These are phyloP conservation scores for Clepsis dumicolana DNA, from an alignment of 2,888 invertebrate genomes.

Conservation along the genomic window DNA sequence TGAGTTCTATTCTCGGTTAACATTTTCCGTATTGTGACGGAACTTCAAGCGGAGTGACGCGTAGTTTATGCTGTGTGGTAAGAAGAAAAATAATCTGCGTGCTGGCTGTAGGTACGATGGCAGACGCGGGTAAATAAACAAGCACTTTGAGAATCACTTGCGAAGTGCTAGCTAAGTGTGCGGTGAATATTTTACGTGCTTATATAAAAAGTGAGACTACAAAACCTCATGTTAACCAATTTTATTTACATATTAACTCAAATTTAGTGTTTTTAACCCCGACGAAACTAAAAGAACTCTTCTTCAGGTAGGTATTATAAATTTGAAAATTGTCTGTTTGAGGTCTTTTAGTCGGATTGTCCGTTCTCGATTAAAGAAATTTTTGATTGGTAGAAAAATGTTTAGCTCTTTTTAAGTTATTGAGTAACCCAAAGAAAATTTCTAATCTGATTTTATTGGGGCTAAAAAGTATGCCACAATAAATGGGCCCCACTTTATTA, in stretches of 20 bases:
- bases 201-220: conserved; percentile 4
- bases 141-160: conserved; percentile 44
- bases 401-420: neutral
- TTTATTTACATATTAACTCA: neutral
- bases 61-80: conserved; percentile 62
- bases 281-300: neutral
- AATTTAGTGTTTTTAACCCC: neutral
- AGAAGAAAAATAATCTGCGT: conserved; percentile 64
- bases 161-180: conserved; percentile 10
- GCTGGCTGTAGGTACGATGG: conserved; percentile 59
- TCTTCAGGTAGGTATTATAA: too few species aligned
- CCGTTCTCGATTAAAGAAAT: neutral
- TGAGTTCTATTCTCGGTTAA: conserved; percentile 59
- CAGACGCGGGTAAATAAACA: conserved; percentile 67
- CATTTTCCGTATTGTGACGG: conserved; percentile 71
- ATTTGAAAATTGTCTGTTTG: neutral
- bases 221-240: neutral
- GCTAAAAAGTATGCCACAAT: conserved; percentile 19
- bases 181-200: conserved; percentile 9
- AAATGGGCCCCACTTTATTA: conserved; percentile 32
- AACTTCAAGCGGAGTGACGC: conserved; percentile 62
- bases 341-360: too few species aligned
- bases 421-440: neutral
- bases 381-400: neutral
- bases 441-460: conserved; percentile 4